phyloP scores from a whole-genome alignment of 2,113 vertebrate species.

The Aegithalos caudatus region DNA sequence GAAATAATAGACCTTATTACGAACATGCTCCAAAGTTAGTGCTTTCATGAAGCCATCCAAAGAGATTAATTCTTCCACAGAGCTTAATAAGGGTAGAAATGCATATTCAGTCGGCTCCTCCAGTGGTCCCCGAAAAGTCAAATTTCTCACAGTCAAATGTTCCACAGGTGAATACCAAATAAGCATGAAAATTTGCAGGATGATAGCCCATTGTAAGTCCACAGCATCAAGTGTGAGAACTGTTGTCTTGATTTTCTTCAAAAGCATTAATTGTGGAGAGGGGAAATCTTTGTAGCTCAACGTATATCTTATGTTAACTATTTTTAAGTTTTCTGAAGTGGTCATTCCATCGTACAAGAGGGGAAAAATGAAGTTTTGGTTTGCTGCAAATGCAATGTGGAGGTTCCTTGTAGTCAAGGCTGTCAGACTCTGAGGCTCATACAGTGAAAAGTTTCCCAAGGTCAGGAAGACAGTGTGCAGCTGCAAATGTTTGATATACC shows the following conservation, averaged over 20 bases:
- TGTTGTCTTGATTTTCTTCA: conserved; percentile 8
- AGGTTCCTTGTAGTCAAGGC: conserved; percentile 68
- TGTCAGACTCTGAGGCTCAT: conserved; percentile 73
- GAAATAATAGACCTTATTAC: conserved; percentile 67
- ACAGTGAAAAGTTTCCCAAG: conserved; percentile 59
- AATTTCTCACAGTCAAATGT: conserved; percentile 64
- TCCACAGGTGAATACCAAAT: conserved; percentile 66
- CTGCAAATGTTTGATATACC: conserved; percentile 58
- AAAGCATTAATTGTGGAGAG: not conserved
- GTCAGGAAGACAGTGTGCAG: conserved; percentile 74
- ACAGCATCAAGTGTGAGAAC: conserved; percentile 71
- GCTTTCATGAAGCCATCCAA: conserved; percentile 58
- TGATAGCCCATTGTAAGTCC: conserved; percentile 64
- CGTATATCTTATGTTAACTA: conserved; percentile 66
- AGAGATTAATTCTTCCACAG: not conserved
- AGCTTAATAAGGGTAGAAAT: not conserved
- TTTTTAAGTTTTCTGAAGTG: conserved; percentile 56
- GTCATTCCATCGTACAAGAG: conserved; percentile 70
- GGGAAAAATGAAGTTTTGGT: not conserved
- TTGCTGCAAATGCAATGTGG: conserved; percentile 59
- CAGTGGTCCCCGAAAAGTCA: not conserved
- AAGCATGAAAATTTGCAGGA: conserved; percentile 57
- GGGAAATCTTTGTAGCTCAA: conserved; percentile 13
- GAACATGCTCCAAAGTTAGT: conserved; percentile 44
- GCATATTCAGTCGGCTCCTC: not conserved